Conservation (phyloP, 2,888 invertebrate genomes). For the Drosophila paranaensis region DNA sequence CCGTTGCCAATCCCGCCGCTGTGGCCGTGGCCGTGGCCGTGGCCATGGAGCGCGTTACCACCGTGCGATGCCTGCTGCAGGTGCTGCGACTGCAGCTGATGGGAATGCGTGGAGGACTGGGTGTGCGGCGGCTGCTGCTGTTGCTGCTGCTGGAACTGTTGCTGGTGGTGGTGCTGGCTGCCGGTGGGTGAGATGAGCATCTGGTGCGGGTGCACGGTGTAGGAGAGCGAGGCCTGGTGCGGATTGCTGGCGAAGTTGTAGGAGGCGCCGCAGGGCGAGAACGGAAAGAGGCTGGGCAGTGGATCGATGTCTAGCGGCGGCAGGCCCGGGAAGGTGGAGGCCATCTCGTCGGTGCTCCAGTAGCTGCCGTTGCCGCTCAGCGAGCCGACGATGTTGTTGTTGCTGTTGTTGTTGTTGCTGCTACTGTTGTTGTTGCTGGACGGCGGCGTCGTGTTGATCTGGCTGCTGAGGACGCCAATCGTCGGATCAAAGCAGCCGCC, state of each 20-base stretch:
- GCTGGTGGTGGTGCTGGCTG: constrained; percentile 38
- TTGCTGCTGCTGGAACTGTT: constrained; percentile 4
- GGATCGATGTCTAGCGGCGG: constrained; percentile 94
- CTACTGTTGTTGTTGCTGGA: constrained; percentile 36
- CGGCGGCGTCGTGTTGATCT: constrained; percentile 76
- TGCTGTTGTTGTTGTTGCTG: constrained; percentile 22
- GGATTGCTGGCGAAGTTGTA: constrained; percentile 87
- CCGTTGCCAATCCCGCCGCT: constrained; percentile 41
- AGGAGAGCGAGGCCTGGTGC: constrained; percentile 85
- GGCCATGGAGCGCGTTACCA: constrained; percentile 69
- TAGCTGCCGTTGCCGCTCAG: constrained; percentile 80
- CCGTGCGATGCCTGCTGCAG: constrained; percentile 73
- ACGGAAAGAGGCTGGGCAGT: constrained; percentile 93
- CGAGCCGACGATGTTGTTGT: constrained; percentile 72
- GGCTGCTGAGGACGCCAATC: constrained; percentile 74
- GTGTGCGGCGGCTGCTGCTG: constrained; percentile 70
- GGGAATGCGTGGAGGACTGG: constrained; percentile 54
- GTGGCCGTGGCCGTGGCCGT: constrained; percentile 9
- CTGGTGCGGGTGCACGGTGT: constrained; percentile 87
- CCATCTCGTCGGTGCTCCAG: constrained; percentile 90
- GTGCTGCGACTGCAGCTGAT: constrained; percentile 66
- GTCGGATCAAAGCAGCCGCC: constrained; percentile 85
- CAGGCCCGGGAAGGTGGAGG: constrained; percentile 92
- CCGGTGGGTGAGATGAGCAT: constrained; percentile 88
- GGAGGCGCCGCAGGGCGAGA: constrained; percentile 91